Base-by-base conservation (phyloP, 2,888 invertebrate genomes). In the Meganola albula region DNA sequence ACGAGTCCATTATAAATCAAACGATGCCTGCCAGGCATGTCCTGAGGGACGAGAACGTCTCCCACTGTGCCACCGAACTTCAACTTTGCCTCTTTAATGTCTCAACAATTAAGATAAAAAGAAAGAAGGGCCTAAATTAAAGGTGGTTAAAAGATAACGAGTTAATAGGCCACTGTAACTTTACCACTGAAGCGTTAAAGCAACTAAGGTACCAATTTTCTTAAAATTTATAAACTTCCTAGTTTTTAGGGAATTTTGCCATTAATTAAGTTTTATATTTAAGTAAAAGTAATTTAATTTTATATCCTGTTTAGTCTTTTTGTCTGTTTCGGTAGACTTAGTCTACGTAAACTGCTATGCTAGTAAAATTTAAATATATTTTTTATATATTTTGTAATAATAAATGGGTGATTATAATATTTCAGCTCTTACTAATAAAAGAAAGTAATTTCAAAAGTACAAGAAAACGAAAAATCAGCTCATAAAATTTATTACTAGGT, bases 1-100 rank as follows among this genome's bases (percentile, higher is more conserved):
- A 79, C 82, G 79, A 83, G 82, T 84, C 85, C 84, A 85, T 85
- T 85, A 85, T 85, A 85, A 85, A 85, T 85, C 85, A 84, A 84
- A 84, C 77, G 84, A 83, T 77, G 84, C 83, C 84, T 82, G 64
- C 72, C 62, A 75, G 84, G 76, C 83, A 82, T 80, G 73, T 84
- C 85, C 77, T 79, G 76, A 80, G 84, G 84, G 84, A 80, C 76
- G 74, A 62, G 62, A 62, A 64, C 77, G 69, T 75, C 78, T 76
- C 75, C 78, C 78, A 57, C 63, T 63, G 74, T 58, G 73, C 73
- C 74, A 65, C 69, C 65, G 62, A 79, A 80, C 73, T 79, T 78
- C 74, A 79, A 79, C 80, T 80, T 83, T 69, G 71, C 75, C 78
- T 74, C 75, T 71, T 79, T 78, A 83, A 84, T 82, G 76, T 72